Evolutionary conservation across 2,888 invertebrate species (phyloP).

Genomic region (Chamaedrilus cognettii): DNA sequence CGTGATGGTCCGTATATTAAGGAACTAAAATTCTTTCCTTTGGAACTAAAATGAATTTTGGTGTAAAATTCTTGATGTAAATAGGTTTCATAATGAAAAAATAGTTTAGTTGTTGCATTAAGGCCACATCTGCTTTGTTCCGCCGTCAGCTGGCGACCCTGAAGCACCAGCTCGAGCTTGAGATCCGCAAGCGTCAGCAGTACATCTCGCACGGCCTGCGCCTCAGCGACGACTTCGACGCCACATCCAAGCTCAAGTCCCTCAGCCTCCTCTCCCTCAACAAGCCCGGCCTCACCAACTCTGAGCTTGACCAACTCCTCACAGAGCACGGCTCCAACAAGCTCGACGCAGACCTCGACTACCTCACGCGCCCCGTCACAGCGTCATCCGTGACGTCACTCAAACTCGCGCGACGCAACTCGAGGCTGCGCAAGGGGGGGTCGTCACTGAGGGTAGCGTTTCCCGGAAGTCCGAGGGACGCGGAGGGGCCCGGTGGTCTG

Average conservation of each 20-base stretch:
- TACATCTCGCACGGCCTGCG: constrained; percentile 80
- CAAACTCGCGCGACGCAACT: not conserved
- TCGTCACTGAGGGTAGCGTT: not conserved
- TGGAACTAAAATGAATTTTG: no score
- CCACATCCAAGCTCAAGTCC: not conserved
- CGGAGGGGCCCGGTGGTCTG: not conserved
- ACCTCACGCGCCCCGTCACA: no score
- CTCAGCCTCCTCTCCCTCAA: constrained; percentile 3
- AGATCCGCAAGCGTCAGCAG: constrained; percentile 85
- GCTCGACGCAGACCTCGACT: not conserved
- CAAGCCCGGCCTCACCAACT: constrained; percentile 4
- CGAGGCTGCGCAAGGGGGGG: not conserved
- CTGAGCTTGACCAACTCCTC: constrained; percentile 6
- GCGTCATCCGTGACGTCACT: not conserved
- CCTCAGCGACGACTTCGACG: not conserved
- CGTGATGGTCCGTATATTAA: no score
- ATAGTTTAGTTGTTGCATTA: no score
- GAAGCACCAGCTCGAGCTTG: constrained; percentile 81
- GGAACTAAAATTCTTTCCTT: no score
- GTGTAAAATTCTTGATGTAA: no score
- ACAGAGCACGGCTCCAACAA: constrained; percentile 1
- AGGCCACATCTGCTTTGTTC: no score
- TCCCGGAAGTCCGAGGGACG: not conserved
- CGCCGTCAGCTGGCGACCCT: constrained; percentile 70
- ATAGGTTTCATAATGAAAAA: no score